phyloP scores from a whole-genome alignment of 1,140 invertebrate species.

The Bombus fervidus region DNA sequence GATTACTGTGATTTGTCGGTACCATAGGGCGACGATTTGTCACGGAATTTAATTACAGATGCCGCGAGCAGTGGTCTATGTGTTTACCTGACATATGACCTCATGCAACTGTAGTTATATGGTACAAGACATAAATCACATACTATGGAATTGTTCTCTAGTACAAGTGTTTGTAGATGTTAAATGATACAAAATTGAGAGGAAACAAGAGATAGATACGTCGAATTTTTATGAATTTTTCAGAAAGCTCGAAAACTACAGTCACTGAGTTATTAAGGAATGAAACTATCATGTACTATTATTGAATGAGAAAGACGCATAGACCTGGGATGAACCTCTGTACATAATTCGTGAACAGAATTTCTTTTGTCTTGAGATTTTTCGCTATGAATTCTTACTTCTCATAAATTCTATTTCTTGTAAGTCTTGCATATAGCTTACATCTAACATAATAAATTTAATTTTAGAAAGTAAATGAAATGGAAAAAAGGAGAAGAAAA shows the following conservation, averaged over 20 bases:
- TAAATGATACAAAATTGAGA: neutral
- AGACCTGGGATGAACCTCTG: too few relatives aligned
- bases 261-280: too few relatives aligned
- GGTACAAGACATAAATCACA: neutral
- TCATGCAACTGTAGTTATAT: neutral
- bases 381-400: too few relatives aligned
- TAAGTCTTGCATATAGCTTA: too few relatives aligned
- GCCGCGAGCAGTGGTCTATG: neutral
- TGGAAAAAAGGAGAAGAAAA: neutral
- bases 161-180: neutral
- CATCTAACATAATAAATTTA: neutral
- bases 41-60: slow-evolving; percentile 18
- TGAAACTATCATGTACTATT: too few relatives aligned
- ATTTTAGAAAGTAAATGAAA: neutral
- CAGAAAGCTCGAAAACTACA: neutral
- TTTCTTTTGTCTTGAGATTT: too few relatives aligned
- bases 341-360: too few relatives aligned
- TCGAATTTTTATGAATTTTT: neutral
- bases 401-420: too few relatives aligned
- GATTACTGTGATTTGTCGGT: slow-evolving; percentile 56
- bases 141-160: neutral
- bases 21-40: slow-evolving; percentile 3
- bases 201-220: neutral
- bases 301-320: too few relatives aligned
- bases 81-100: neutral